These are phyloP conservation scores for Eupristina koningsbergeri DNA, from an alignment of 1,140 invertebrate genomes.

Conservation along the genomic window DNA sequence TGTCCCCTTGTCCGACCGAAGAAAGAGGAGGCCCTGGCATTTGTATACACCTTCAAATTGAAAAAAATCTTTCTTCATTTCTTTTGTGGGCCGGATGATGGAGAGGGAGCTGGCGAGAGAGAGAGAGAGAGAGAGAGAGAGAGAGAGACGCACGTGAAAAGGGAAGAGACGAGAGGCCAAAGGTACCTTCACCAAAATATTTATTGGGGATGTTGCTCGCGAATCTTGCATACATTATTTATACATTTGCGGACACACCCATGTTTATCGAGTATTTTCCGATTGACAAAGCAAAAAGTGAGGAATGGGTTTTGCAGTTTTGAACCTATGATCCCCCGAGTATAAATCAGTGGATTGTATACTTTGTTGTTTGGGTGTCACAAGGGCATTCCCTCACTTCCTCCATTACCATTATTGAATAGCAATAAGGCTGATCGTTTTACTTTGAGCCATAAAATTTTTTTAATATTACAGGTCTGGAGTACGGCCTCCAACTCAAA, in stretches of 20 bases:
- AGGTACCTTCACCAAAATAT: constrained; percentile 3
- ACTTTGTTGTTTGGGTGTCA: too few species aligned
- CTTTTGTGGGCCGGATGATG: not conserved
- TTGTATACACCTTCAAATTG: constrained; percentile 36
- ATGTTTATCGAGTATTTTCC: not conserved
- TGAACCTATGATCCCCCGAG: too few species aligned
- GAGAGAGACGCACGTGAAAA: not conserved
- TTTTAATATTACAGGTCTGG: not conserved
- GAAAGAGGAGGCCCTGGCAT: constrained; percentile 1
- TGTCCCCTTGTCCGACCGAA: constrained; percentile 35
- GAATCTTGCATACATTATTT: not conserved
- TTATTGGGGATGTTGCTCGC: not conserved
- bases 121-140: too few species aligned
- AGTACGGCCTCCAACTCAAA: not conserved
- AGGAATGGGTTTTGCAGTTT: too few species aligned
- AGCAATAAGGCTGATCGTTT: not conserved
- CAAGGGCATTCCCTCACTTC: too few species aligned
- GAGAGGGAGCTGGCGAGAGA: not conserved
- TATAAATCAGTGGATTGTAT: too few species aligned
- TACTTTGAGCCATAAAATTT: not conserved
- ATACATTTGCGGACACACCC: not conserved
- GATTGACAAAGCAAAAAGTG: too few species aligned
- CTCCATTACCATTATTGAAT: not conserved
- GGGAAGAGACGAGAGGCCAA: not conserved
- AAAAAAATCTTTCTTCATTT: constrained; percentile 18